Conservation (phyloP, 2,797 vertebrate genomes). For the Syncerus caffer region DNA sequence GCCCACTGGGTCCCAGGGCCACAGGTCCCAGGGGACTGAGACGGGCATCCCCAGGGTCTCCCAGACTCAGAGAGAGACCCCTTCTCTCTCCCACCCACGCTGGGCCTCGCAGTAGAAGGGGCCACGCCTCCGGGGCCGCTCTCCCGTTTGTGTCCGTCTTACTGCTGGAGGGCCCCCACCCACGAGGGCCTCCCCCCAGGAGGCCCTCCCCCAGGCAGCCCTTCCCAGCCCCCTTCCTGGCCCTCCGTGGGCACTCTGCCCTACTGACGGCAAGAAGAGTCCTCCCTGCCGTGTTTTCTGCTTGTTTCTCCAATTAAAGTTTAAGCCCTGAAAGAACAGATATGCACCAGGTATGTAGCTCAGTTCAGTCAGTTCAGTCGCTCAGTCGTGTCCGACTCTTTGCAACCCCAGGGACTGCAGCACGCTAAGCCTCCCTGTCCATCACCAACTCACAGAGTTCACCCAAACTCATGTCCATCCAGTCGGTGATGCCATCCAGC, state of each 20-base stretch:
- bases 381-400: background rate
- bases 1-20: background rate
- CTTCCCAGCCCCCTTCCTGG: background rate
- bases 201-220: background rate
- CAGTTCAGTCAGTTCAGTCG: background rate
- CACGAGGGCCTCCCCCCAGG: background rate
- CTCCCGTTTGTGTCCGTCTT: background rate
- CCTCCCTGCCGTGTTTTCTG: background rate
- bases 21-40: background rate
- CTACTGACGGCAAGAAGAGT: background rate
- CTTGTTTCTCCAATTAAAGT: background rate
- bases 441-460: background rate
- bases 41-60: background rate
- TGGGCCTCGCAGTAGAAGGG: accelerated
- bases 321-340: background rate
- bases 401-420: background rate
- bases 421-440: background rate
- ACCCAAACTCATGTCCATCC: background rate
- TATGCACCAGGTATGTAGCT: too few relatives aligned
- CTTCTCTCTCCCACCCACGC: accelerated
- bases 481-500: background rate
- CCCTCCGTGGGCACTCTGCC: too few relatives aligned
- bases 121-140: background rate
- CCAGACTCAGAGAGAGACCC: background rate
- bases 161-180: background rate